Evolutionary conservation across 2,888 invertebrate genomes (phyloP), one percentile per base, ranked within the genome.

Genomic region (Mystacides longicornis): DNA sequence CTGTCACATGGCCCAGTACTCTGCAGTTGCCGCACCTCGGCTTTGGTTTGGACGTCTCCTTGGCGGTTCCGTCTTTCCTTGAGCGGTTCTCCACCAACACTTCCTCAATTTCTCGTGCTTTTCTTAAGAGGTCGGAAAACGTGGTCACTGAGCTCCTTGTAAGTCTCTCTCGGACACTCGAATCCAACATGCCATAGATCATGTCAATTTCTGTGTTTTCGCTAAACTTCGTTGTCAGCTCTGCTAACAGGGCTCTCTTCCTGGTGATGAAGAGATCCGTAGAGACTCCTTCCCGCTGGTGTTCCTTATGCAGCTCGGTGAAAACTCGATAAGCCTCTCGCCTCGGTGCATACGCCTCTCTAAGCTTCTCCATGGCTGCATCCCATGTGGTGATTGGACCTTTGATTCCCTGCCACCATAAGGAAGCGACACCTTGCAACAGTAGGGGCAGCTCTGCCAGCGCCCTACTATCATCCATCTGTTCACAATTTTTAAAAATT

Each of bases 91-190:
- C n/a, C n/a, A n/a, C n/a, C n/a, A 3, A 5, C 11, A 31, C 31
- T 18, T 49, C 49, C 20, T 49, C 49, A 9, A 49, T 4, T 31
- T 49, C 31, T 18, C 49, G 23, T 23, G 31, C 49, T 16, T 49
- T 49, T 20, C 31, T 18, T n/a, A 27, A 20, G 4, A 49, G n/a
- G 3, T 5, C 20, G 5, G 9, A 11, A 19, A 45, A 45, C 3
- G 45, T 19, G 19, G 18, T 7, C 18, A 45, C 45, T 21, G 45
- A 7, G 18, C 20, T 21, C 20, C 45, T 45, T 5, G 45, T 19
- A 5, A 45, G 9, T 16, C 20, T 45, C 14, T 45, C 45, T n/a
- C 18, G 18, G 14, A 45, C 20, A 5, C 45, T 45, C 3, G 45
- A 21, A 21, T 45, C 9, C 7, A 45, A 21, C 16, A 20, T 19